These are phyloP conservation scores for Tetragnatha montana DNA, from an alignment of 2,888 invertebrate species.

Conservation along the genomic window DNA sequence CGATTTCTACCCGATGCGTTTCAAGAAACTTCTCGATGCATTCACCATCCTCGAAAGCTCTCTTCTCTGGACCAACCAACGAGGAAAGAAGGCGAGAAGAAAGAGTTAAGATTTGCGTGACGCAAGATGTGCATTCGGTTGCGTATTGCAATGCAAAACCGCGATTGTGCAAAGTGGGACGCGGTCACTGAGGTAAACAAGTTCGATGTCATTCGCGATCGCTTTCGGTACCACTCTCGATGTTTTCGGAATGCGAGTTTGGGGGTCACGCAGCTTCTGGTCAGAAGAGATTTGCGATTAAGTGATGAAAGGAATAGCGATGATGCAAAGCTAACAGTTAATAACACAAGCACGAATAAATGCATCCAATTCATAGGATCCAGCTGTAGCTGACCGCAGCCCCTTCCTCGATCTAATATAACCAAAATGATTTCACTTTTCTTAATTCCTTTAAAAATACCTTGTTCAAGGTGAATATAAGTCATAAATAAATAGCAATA, in stretches of 20 bases:
- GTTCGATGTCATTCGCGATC: neutral
- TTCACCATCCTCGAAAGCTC: neutral
- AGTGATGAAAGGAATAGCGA: neutral
- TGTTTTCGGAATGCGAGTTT: neutral
- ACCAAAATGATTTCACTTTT: too few relatives aligned
- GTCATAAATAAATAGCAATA: too few relatives aligned
- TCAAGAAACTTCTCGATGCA: neutral
- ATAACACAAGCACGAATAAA: too few relatives aligned
- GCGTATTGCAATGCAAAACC: neutral
- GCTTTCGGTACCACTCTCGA: neutral
- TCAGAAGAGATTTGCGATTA: neutral
- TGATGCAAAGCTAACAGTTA: neutral
- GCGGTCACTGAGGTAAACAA: constrained; percentile 60
- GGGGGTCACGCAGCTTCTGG: neutral
- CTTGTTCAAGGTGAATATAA: too few relatives aligned
- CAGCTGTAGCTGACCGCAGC: neutral
- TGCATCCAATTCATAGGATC: too few relatives aligned
- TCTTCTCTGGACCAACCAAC: neutral
- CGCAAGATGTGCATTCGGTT: neutral
- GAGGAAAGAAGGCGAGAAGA: neutral
- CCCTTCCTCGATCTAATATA: neutral
- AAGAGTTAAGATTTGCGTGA: neutral
- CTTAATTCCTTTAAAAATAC: too few relatives aligned
- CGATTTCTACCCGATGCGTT: neutral
- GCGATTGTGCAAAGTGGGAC: constrained; percentile 39